Evolutionary conservation across 2,797 vertebrate genomes (phyloP), one percentile per base, ranked within the genome.

Genomic region (Esox masquinongy): DNA sequence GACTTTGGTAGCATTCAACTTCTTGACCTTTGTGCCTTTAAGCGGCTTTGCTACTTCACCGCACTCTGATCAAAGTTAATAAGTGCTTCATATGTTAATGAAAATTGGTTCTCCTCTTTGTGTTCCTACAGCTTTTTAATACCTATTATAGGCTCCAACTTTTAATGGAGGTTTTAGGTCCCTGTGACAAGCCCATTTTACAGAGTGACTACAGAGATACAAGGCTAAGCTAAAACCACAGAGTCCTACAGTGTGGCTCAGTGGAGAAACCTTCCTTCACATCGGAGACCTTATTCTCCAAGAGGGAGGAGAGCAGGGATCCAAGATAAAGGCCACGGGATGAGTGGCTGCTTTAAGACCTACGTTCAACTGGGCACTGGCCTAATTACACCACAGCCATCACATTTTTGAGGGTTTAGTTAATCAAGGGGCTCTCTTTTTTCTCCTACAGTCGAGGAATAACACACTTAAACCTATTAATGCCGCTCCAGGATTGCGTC

Each of bases 141-240:
- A 94, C 93, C 94, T 94, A 94, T 95, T 94, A 94, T 93, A 83
- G 90, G 90, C 89, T 92, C 91, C 92, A 94, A 95, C 93, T 94
- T 95, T 94, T 95, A 94, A 95, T 94, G 92, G 92, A 94, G 93
- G 93, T 92, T 95, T 95, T 94, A 94, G 92, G 94, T 93, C 93
- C 91, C 90, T 88, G 90, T 94, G 93, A 94, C 94, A 95, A 94
- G 93, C 91, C 92, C 90, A 92, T 94, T 94, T 92, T 89, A 86
- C 89, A 88, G 91, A 92, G 92, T 91, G 91, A 92, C 91, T 92
- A 93, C 93, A 91, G 90, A 93, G 92, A 94, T 94, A 92, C 93
- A 92, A 91, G 89, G 91, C 92, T 94, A 93, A 93, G 92, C 93
- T 93, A 93, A 89, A 91, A 93, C 91, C 90, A 87, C 87, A 87